Conservation (phyloP, 2,797 vertebrate genomes). For the Muraenolepis orangiensis region DNA sequence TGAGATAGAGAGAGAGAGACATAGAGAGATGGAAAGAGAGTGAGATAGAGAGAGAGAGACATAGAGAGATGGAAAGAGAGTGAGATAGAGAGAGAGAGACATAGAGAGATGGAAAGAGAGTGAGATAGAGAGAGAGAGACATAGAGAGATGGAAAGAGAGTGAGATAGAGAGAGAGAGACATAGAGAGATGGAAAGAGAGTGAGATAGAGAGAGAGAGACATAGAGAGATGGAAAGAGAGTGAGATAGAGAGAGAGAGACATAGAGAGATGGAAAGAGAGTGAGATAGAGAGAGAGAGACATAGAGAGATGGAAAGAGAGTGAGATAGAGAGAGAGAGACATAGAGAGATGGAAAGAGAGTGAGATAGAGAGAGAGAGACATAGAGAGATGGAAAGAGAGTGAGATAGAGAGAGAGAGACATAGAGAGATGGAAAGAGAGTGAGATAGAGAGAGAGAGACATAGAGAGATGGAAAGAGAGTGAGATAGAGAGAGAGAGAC, state of each 20-base stretch:
- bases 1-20: slow-evolving; percentile 28
- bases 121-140: slow-evolving; percentile 28
- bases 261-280: slow-evolving; percentile 10
- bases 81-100: no score
- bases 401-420: background rate
- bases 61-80: no score
- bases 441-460: no score
- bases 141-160: slow-evolving; percentile 10
- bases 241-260: slow-evolving; percentile 28
- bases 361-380: slow-evolving; percentile 28
- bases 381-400: slow-evolving; percentile 10
- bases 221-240: no score
- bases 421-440: no score
- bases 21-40: slow-evolving; percentile 10
- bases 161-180: background rate
- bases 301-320: no score
- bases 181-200: no score
- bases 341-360: no score
- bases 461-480: no score
- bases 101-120: no score
- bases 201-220: no score
- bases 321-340: no score
- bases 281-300: background rate
- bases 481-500: slow-evolving; percentile 28
- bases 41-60: background rate